Evolutionary conservation across 2,113 vertebrate species (phyloP).

Genomic region (Orycteropus afer): DNA sequence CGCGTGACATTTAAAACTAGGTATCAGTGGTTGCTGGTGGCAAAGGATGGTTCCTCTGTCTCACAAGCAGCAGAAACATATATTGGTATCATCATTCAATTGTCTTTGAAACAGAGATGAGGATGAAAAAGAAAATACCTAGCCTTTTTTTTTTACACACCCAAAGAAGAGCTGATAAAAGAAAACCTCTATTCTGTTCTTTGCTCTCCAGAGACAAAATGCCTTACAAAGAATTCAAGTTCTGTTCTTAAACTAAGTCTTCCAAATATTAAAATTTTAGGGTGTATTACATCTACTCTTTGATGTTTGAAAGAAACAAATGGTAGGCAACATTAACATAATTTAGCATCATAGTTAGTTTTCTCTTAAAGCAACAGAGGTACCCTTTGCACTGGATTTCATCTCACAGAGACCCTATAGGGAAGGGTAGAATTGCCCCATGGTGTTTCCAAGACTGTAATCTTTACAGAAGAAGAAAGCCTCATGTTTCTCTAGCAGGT

Average conservation of each 20-base stretch:
- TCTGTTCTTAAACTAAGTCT: conserved; percentile 22
- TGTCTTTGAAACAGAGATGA: conserved; percentile 80
- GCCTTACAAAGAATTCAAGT: conserved; percentile 31
- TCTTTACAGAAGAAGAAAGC: no score
- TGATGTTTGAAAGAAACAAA: background rate
- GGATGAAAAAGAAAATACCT: conserved; percentile 64
- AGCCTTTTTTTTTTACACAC: background rate
- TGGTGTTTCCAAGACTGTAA: no score
- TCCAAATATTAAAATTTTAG: background rate
- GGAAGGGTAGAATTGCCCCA: no score
- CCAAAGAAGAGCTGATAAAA: conserved; percentile 59
- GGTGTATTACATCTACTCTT: conserved; percentile 1
- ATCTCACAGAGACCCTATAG: background rate
- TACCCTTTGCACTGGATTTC: background rate
- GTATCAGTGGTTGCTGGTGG: conserved; percentile 73
- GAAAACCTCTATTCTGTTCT: background rate
- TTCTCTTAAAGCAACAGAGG: background rate
- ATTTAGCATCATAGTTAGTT: background rate
- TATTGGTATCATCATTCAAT: conserved; percentile 78
- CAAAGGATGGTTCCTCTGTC: conserved; percentile 71
- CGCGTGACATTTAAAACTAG: conserved; percentile 82
- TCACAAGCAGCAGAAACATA: conserved; percentile 51
- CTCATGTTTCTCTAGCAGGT: no score
- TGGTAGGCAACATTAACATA: conserved; percentile 5
- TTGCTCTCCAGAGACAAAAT: conserved; percentile 44